Percentiles rank a stretch among this genome's conserved stretches.
phyloP scores from a whole-genome alignment of 2,888 invertebrate species.

The Geotrupes spiniger region DNA sequence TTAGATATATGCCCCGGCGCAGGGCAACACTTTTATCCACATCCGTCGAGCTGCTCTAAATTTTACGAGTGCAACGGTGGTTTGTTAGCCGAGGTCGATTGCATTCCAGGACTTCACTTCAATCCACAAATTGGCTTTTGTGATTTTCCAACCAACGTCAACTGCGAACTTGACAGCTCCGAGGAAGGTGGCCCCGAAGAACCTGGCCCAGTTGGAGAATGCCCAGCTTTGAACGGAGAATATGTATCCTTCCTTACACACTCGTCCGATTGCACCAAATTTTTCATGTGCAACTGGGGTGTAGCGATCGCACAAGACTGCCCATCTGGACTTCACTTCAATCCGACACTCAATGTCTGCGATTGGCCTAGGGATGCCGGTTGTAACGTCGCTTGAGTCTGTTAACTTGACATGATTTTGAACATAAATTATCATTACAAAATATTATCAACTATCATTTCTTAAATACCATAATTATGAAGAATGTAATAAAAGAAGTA shows the following conservation, averaged over 20 bases:
- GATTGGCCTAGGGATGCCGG: conserved; percentile 6
- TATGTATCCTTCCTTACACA: conserved; percentile 12
- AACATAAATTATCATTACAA: too few species aligned
- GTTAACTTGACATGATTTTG: too few species aligned
- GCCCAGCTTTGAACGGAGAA: conserved; percentile 15
- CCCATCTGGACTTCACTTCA: conserved; percentile 15
- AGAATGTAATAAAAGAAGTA: too few species aligned
- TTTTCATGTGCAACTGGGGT: conserved; percentile 21
- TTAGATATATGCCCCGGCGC: conserved; percentile 4
- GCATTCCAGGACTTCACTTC: conserved; percentile 5
- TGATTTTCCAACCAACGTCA: conserved; percentile 6
- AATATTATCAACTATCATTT: too few species aligned
- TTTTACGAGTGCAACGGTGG: conserved; percentile 11
- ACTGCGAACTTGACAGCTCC: neutral
- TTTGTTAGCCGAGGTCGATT: neutral
- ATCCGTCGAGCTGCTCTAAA: conserved; percentile 8
- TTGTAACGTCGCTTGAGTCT: conserved; percentile 6
- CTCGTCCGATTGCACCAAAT: conserved; percentile 19
- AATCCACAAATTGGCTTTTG: conserved; percentile 6
- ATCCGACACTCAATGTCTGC: conserved; percentile 13
- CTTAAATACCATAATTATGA: too few species aligned
- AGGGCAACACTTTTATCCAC: conserved; percentile 10
- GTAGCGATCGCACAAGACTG: conserved; percentile 16
- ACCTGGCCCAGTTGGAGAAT: conserved; percentile 14
- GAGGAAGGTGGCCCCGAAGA: neutral